A percentile compares a stretch with the other conserved stretches of the same genome.
Evolutionary conservation across 1,140 invertebrate genomes (phyloP).

Genomic region (Brachionus rotundiformis): DNA sequence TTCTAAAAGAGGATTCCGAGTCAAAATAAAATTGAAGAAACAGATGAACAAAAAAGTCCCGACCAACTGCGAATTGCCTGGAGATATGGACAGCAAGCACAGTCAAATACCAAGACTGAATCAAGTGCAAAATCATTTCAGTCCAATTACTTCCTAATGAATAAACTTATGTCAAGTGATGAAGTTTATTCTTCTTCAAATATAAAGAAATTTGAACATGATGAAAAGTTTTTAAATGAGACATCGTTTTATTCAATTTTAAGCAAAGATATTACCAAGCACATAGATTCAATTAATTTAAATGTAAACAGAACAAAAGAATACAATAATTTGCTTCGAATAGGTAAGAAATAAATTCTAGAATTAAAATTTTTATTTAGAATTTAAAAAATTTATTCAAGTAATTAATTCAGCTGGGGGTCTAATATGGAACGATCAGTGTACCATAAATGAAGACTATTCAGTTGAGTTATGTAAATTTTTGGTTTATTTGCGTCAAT

Average conservation of each 20-base stretch:
- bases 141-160: conserved; percentile 43
- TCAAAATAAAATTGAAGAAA: conserved; percentile 32
- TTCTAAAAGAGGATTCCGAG: background rate
- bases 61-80: conserved; percentile 43
- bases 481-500: conserved; percentile 8
- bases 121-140: conserved; percentile 38
- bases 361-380: background rate
- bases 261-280: background rate
- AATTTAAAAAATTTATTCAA: background rate
- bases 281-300: conserved; percentile 37
- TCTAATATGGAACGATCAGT: conserved; percentile 37
- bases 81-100: conserved; percentile 44
- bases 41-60: background rate
- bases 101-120: background rate
- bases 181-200: background rate
- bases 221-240: background rate
- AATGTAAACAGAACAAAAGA: conserved; percentile 51
- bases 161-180: conserved; percentile 28
- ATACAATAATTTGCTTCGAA: conserved; percentile 48
- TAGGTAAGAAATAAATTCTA: conserved; percentile 46
- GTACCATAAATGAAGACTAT: conserved; percentile 19
- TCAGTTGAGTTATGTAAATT: conserved; percentile 39
- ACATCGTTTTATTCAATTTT: conserved; percentile 2
- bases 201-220: background rate
- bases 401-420: conserved; percentile 50